Base-by-base conservation (phyloP, 2,888 invertebrate species). In the Meandrusa payeni region DNA sequence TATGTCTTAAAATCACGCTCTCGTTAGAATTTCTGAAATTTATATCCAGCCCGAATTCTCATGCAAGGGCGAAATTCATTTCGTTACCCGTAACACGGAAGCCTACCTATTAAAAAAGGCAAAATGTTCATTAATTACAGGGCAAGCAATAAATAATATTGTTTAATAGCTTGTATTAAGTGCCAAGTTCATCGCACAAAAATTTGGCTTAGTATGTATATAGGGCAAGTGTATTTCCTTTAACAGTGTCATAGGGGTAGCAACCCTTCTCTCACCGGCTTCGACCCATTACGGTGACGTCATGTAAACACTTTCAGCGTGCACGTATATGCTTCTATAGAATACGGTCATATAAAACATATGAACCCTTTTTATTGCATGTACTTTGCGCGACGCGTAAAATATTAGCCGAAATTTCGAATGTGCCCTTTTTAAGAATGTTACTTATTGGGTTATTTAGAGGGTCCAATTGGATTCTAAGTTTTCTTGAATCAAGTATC, bases 241-340 rank as follows among this genome's bases (percentile, higher is more conserved):
- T 28, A 17, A 33, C 42, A 47, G 33, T 47, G 45, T 45, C 51
- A 48, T 47, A 41, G 24, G 26, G 36, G 47, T 46, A 46, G 37
- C 29, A 33, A 43, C 47, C 41, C 29, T 10, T 10, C 28, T 19
- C 33, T 10, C 47, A 63, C 63, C 55, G 55, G 61, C 64, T 61
- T 67, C 57, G 60, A 62, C 60, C 66, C 69, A 71, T 75, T 69
- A 71, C 59, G 53, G 48, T 50, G 49, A 64, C 61, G 55, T 70
- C 70, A 74, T 65, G 72, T 64, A 69, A 76, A 77, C 76, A 71
- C 69, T 66, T 72, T 73, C 60, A 69, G 61, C 64, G 55, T 64
- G 28, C 28, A 31, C 44, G 37, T 49, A 48, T 54, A 54, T 43
- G 24, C 23, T 32, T 37, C 38, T 26, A 38, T 32, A 33, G 20